Base-by-base conservation (phyloP, 2,113 vertebrate genomes). In the Prochilodus magdalenae region DNA sequence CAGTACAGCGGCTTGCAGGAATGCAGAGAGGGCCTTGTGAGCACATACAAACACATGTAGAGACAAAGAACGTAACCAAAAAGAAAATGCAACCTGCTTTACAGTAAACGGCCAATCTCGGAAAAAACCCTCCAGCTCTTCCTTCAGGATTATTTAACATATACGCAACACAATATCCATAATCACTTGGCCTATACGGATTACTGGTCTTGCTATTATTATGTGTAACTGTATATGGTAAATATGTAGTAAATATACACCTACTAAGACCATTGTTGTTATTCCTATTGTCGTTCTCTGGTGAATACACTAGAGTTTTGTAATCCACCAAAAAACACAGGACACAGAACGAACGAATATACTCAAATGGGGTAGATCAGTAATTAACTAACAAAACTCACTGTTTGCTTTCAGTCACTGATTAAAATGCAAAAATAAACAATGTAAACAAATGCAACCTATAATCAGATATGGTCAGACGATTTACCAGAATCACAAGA, bases 1-100 rank as follows among this genome's bases (percentile, higher is more conserved):
- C 80, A 89, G 82, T 83, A 87, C 63, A 87, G 76, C 67, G 26
- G 75, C 84, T 82, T 73, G 76, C 75, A 87, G 87, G 86, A 87
- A 86, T 89, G 86, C 82, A 89, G 78, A 76, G 63, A 74, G 76
- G 89, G 87, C 84, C 88, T 83, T 83, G 53, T n/a, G 80, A 29
- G 75, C 80, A 82, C 85, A 89, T 81, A 89, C 89, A 89, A 62
- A 82, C 2, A 22, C 11, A 55, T 22, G 20, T 20, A 62, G 63
- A 85, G 27, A 79, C 79, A 86, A 83, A 75, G 75, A 79, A 79
- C 36, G 16, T 36, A 36, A 36, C 44, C 30, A 79, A 70, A 60
- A 49, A 59, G 63, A 80, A 79, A 83, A 75, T 49, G 67, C 76
- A 79, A 79, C 60, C 33, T 30, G 76, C 59, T 33, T 80, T 47